A percentile compares a stretch with the other conserved stretches of the same genome.
phyloP scores from a whole-genome alignment of 1,140 invertebrate species.

The Tigriopus japonicus region DNA sequence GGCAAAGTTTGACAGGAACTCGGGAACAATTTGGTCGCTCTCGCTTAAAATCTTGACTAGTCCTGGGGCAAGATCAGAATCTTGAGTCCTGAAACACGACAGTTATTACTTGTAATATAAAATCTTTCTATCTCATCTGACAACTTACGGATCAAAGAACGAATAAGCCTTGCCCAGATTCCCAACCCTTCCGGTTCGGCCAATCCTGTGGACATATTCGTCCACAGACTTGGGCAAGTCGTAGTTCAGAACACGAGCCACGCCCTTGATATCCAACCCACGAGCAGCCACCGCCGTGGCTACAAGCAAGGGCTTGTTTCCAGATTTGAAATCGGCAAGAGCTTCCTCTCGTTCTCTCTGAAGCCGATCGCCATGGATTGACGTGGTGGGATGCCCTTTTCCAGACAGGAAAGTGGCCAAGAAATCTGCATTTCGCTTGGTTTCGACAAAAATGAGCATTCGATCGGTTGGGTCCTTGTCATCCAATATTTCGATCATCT shows the following conservation, averaged over 20 bases:
- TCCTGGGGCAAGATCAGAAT: conserved; percentile 37
- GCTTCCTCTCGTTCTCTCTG: conserved; percentile 77
- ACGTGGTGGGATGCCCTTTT: conserved; percentile 49
- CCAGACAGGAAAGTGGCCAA: conserved; percentile 52
- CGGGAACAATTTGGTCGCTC: conserved; percentile 29
- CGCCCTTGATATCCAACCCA: conserved; percentile 63
- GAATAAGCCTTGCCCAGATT: conserved; percentile 72
- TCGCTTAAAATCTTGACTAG: conserved; percentile 46
- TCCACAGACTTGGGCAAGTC: conserved; percentile 71
- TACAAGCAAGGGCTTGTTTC: conserved; percentile 53
- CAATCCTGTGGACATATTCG: conserved; percentile 88
- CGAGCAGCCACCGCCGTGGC: conserved; percentile 83
- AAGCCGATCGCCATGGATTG: conserved; percentile 77
- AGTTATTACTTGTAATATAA: neutral
- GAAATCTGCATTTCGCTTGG: conserved; percentile 72
- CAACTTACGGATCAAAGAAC: conserved; percentile 48
- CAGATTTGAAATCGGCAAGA: conserved; percentile 55
- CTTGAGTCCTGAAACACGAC: conserved; percentile 27
- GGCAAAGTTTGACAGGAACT: conserved; percentile 22
- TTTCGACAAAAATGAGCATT: conserved; percentile 73
- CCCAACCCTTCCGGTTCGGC: conserved; percentile 78
- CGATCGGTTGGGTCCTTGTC: conserved; percentile 27
- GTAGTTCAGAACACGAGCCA: conserved; percentile 75
- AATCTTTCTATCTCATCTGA: too few relatives aligned
- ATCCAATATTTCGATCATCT: conserved; percentile 17